These are phyloP conservation scores for Halichoerus grypus DNA, from an alignment of 2,113 vertebrate species.

Conservation along the genomic window DNA sequence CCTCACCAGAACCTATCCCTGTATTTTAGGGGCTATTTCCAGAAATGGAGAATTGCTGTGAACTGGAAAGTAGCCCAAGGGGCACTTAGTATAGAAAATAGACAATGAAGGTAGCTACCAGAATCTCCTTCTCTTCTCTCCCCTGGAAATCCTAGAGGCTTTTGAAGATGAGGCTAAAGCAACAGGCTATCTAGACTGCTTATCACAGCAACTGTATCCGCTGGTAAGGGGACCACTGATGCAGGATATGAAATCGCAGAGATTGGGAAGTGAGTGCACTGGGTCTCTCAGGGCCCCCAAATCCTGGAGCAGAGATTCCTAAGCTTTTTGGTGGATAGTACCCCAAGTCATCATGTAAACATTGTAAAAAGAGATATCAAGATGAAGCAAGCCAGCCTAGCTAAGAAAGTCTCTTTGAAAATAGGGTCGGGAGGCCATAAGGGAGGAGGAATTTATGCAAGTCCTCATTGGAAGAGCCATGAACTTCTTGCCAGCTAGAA, in stretches of 20 bases:
- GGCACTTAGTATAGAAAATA: neutral
- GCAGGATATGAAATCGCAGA: constrained; percentile 74
- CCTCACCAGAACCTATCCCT: neutral
- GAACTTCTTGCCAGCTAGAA: neutral
- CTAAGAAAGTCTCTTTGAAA: neutral
- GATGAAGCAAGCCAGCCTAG: neutral
- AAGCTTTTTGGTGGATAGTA: neutral
- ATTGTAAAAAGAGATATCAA: neutral
- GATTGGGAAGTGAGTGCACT: constrained; percentile 64
- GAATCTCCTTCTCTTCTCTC: neutral
- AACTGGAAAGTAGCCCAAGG: neutral
- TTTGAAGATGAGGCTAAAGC: constrained; percentile 64
- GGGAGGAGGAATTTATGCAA: neutral
- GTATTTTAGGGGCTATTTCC: neutral
- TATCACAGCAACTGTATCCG: constrained; percentile 77
- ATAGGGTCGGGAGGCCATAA: neutral
- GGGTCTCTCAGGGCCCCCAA: neutral
- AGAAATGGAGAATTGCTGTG: neutral
- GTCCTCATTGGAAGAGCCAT: neutral
- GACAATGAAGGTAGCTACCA: neutral
- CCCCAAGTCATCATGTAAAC: neutral
- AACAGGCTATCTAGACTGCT: constrained; percentile 47
- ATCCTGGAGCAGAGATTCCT: neutral
- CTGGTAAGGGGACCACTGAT: constrained; percentile 75
- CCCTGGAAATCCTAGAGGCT: constrained; percentile 77